These are phyloP conservation scores for Drosophila repleta DNA, from an alignment of 1,140 invertebrate species.

Conservation along the genomic window DNA sequence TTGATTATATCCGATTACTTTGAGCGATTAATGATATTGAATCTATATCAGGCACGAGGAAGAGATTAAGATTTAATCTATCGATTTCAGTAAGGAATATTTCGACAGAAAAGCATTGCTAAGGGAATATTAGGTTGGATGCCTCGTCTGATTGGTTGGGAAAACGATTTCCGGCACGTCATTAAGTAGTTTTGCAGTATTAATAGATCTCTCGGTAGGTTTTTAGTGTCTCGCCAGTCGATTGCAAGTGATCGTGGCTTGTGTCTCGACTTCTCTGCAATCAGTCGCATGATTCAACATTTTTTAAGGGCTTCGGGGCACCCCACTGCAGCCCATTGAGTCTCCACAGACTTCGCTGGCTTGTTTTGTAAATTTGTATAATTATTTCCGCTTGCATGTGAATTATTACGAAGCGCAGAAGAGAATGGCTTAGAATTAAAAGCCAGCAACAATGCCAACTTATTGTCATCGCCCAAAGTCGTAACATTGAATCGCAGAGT, in stretches of 20 bases:
- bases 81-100: too few species aligned
- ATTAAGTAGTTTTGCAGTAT: background rate
- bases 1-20: too few species aligned
- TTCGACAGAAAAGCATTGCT: too few species aligned
- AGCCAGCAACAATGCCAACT: conserved; percentile 7
- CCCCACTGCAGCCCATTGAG: background rate
- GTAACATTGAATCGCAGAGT: conserved; percentile 6
- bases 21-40: too few species aligned
- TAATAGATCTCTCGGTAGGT: background rate
- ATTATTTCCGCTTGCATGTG: conserved; percentile 74
- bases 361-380: conserved; percentile 53
- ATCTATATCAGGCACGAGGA: too few species aligned
- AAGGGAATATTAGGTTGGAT: too few species aligned
- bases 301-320: background rate
- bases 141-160: too few species aligned
- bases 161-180: too few species aligned
- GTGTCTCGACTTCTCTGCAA: background rate
- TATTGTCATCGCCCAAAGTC: conserved; percentile 9
- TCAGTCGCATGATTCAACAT: conserved; percentile 8
- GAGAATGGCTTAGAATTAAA: conserved; percentile 37
- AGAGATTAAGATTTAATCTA: too few species aligned
- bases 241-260: background rate
- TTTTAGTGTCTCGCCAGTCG: background rate
- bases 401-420: conserved; percentile 23
- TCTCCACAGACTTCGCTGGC: background rate